Conservation (phyloP, 2,888 invertebrate genomes). For the Andricus curvator region DNA sequence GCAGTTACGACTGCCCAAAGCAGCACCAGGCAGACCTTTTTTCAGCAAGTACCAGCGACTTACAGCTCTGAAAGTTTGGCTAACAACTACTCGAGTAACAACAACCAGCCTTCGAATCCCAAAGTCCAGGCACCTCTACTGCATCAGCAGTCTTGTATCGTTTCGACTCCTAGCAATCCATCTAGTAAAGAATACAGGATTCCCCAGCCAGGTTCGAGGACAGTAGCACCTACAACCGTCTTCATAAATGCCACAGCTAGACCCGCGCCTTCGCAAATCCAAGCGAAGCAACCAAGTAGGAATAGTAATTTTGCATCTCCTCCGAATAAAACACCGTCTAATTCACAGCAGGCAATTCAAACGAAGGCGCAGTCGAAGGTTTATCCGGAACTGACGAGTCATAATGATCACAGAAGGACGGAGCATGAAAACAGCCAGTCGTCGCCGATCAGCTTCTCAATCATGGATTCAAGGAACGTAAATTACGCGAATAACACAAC, state of each 20-base stretch:
- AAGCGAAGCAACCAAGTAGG: constrained; percentile 78
- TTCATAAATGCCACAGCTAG: constrained; percentile 69
- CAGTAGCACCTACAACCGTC: constrained; percentile 75
- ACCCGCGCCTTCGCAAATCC: constrained; percentile 64
- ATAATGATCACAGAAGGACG: constrained; percentile 72
- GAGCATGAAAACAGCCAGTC: constrained; percentile 83
- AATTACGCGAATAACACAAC: constrained; percentile 81
- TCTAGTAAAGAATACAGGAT: constrained; percentile 83
- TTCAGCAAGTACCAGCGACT: constrained; percentile 83
- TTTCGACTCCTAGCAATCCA: constrained; percentile 83
- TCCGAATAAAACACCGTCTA: constrained; percentile 69
- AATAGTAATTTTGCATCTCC: constrained; percentile 81
- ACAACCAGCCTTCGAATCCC: constrained; percentile 69
- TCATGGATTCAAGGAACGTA: constrained; percentile 85
- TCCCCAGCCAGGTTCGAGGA: constrained; percentile 80
- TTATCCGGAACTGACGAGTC: constrained; percentile 83
- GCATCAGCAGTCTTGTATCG: constrained; percentile 86
- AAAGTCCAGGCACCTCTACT: constrained; percentile 77
- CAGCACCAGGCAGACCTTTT: constrained; percentile 81
- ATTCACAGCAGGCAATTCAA: constrained; percentile 79
- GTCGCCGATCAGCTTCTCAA: constrained; percentile 88
- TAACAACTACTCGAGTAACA: constrained; percentile 79
- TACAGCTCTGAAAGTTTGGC: constrained; percentile 80
- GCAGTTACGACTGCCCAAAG: constrained; percentile 80
- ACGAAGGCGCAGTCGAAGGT: constrained; percentile 89